phyloP scores from a whole-genome alignment of 2,888 invertebrate species.

The Cancer borealis region DNA sequence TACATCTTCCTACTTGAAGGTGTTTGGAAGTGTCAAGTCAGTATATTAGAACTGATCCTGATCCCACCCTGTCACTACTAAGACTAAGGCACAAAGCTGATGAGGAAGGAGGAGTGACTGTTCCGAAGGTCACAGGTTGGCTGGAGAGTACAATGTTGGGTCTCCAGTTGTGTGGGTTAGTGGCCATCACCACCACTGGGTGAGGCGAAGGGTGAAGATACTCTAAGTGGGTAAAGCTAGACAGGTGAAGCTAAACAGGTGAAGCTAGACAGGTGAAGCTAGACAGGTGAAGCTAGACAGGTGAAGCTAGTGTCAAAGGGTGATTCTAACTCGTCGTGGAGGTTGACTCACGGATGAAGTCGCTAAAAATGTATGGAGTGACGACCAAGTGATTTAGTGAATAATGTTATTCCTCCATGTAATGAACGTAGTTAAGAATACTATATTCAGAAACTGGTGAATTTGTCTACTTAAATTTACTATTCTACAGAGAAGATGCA shows the following conservation, averaged over 20 bases:
- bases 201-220: neutral
- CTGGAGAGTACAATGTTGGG: neutral
- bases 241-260: too few relatives aligned
- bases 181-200: neutral
- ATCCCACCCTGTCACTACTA: neutral
- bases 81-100: neutral
- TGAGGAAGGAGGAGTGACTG: constrained; percentile 31
- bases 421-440: neutral
- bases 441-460: neutral
- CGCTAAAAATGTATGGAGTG: neutral
- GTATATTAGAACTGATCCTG: neutral
- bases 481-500: neutral
- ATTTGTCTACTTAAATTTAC: neutral
- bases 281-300: neutral
- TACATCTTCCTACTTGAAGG: neutral
- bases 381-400: neutral
- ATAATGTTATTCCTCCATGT: neutral
- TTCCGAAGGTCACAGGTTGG: constrained; percentile 9
- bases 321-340: neutral
- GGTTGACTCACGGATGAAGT: neutral
- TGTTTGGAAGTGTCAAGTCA: constrained; percentile 21
- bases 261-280: neutral
- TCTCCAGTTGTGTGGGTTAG: constrained; percentile 23
- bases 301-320: neutral
- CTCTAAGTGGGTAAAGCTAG: too few relatives aligned